These are phyloP conservation scores for Piaya cayana DNA, from an alignment of 2,113 vertebrate genomes.

Conservation along the genomic window DNA sequence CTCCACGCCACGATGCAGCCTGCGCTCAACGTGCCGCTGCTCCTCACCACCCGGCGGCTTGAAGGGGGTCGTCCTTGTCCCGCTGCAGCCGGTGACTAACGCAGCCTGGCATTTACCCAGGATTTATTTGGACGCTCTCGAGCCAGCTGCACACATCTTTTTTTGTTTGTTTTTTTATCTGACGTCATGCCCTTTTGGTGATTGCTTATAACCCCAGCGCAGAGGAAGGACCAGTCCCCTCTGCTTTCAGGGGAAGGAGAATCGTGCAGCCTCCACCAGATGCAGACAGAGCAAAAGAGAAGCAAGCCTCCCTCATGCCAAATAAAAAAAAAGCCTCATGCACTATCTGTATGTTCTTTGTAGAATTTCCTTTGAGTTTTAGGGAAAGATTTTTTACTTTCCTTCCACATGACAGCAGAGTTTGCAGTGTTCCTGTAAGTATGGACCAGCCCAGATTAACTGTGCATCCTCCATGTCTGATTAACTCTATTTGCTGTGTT, in stretches of 20 bases:
- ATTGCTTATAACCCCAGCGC: neutral
- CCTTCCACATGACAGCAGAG: neutral
- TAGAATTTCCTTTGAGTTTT: neutral
- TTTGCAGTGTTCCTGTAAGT: neutral
- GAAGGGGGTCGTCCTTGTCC: neutral
- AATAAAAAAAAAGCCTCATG: neutral
- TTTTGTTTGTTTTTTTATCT: neutral
- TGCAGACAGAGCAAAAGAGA: neutral
- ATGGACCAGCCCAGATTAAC: conserved; percentile 24
- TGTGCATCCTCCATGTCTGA: conserved; percentile 37
- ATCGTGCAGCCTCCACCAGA: neutral
- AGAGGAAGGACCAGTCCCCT: neutral
- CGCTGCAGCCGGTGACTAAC: neutral
- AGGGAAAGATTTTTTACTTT: neutral
- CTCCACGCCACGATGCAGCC: accelerated
- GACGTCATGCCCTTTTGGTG: conserved; percentile 41
- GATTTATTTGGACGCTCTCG: conserved; percentile 8
- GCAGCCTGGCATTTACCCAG: conserved; percentile 61
- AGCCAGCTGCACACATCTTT: conserved; percentile 5
- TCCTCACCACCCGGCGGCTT: neutral
- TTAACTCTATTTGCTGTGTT: conserved; percentile 47
- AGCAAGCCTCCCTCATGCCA: neutral
- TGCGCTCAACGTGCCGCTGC: neutral
- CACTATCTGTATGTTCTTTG: neutral
- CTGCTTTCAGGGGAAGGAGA: neutral